phyloP scores from a whole-genome alignment of 2,797 vertebrate genomes.

The Corythornis leucogaster region DNA sequence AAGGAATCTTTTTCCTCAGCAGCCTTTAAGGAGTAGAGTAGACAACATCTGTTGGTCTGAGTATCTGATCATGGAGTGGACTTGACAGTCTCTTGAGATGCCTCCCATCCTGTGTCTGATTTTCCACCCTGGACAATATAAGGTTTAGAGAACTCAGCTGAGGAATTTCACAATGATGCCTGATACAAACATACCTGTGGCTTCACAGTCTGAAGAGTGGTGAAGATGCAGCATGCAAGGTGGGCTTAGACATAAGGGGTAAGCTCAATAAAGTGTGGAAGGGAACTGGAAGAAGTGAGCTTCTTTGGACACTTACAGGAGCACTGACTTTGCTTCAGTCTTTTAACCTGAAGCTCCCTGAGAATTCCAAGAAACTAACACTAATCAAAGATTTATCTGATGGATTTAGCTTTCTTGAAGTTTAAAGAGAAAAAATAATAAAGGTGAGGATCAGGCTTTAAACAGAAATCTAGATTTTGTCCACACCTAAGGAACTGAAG shows the following conservation, averaged over 20 bases:
- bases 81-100: not conserved
- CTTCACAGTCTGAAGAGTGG: slow-evolving; percentile 47
- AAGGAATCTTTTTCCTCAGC: not conserved
- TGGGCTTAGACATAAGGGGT: not conserved
- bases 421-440: not conserved
- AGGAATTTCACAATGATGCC: not conserved
- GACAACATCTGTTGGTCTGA: not conserved
- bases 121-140: not conserved
- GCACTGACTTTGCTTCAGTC: not conserved
- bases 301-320: not conserved
- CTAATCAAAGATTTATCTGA: not conserved
- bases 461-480: not conserved
- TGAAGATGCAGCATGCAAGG: not conserved
- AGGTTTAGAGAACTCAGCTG: not conserved
- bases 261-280: not conserved
- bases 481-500: not conserved
- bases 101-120: not conserved
- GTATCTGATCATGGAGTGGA: not conserved
- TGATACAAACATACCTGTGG: slow-evolving; percentile 43
- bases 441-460: not conserved
- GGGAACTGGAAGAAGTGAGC: not conserved
- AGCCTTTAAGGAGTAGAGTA: not conserved
- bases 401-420: not conserved
- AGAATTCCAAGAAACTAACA: not conserved
- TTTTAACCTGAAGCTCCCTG: not conserved